Percentiles rank a stretch among this genome's conserved stretches.
Evolutionary conservation across 2,113 vertebrate genomes (phyloP).

Genomic region (Coptodon rendalli): DNA sequence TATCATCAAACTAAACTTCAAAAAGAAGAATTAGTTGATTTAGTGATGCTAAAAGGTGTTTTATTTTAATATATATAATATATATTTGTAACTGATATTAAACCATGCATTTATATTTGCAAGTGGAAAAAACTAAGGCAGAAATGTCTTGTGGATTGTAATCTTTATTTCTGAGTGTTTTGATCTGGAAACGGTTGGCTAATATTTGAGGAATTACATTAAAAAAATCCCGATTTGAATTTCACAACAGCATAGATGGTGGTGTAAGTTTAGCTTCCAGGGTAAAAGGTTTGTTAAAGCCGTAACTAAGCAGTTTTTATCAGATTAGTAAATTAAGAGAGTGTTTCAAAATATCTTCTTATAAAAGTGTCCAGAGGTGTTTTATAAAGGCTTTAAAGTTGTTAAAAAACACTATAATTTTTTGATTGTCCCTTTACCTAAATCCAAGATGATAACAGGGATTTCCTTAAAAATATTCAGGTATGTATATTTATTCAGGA

Average conservation of each 20-base stretch:
- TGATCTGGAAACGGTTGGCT: not conserved
- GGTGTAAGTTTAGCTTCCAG: not conserved
- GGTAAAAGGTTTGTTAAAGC: not conserved
- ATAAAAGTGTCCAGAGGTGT: not conserved
- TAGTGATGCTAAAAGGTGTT: not conserved
- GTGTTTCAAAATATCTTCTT: not conserved
- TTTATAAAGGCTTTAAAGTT: not conserved
- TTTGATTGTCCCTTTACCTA: not conserved
- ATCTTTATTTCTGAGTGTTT: not conserved
- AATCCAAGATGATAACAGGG: not conserved
- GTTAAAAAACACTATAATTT: not conserved
- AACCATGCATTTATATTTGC: not conserved
- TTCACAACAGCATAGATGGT: not conserved
- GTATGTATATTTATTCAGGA: not conserved
- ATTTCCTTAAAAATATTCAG: not conserved
- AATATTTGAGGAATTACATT: not conserved
- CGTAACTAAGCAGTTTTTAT: not conserved
- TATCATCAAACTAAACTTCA: not conserved
- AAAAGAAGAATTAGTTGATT: not conserved
- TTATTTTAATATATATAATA: not conserved
- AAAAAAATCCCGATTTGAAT: rapidly evolving
- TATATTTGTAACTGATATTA: not conserved
- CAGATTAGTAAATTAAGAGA: not conserved
- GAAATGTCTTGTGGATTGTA: not conserved
- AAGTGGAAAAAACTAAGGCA: not conserved